Evolutionary conservation across 1,140 invertebrate species (phyloP), one percentile per base, ranked within the genome.

Genomic region (Metaphire vulgaris): DNA sequence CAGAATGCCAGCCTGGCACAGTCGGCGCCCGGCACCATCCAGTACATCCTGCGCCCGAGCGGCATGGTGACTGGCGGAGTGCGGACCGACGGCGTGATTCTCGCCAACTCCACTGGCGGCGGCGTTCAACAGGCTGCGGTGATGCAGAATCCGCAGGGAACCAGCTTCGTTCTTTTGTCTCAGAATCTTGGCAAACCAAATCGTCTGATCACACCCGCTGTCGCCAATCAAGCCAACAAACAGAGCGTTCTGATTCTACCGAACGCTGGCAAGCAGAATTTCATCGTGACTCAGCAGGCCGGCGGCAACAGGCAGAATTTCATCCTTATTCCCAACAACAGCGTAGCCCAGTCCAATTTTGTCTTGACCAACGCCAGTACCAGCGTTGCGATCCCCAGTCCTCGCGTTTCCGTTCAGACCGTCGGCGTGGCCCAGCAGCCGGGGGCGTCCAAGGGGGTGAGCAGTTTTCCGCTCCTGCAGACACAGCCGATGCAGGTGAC

Each of bases 301-400:
- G 41, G n/a, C n/a, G n/a, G 28, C 72, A 41, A 15, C 16, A 73
- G 34, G 28, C 41, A 0, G 16, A 30, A n/a, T 28, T 73, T 26
- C 34, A 41, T 41, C 41, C 32, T 73, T 29, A 56, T 73, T 29
- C 33, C 72, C 16, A 73, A 73, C 72, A 73, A 73, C 33, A 92
- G 91, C 21, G n/a, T n/a, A n/a, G 41, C 41, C 41, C 41, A 56
- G 41, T 21, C 6, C 6, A 56, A 56, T 56, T 56, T 56, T 56
- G 21, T 56, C 21, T 21, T 56, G 41, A 56, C 41, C 21, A 21
- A 6, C 21, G 41, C 41, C 41, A 56, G 41, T 56, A 56, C 6
- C 41, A 21, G 41, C 6, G 41, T 6, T 56, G 41, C 21, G 6
- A 12, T 56, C 6, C 41, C 41, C 41, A 56, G 6, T 21, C 21